Evolutionary conservation across 2,797 vertebrate species (phyloP).

Genomic region (Myotis findleyi): DNA sequence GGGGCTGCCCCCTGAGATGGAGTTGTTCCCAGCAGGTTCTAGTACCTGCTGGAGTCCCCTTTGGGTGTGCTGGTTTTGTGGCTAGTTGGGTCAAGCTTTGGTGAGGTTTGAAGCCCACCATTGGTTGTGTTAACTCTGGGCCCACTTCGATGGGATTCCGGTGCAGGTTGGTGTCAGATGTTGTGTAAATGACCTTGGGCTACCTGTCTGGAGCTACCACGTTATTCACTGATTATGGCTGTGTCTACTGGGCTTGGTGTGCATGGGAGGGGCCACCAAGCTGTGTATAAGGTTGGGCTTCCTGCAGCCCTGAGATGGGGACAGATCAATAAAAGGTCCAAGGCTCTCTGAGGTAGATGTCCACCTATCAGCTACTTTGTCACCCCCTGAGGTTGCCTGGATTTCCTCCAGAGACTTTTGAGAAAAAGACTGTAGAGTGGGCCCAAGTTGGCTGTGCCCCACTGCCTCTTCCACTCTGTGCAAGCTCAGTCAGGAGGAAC

Average conservation of each 20-base stretch:
- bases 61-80: background rate
- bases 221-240: background rate
- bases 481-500: background rate
- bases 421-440: background rate
- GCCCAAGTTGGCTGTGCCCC: background rate
- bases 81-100: background rate
- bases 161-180: background rate
- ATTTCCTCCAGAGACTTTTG: background rate
- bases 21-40: too few species aligned
- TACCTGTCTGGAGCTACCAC: background rate
- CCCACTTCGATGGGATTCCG: background rate
- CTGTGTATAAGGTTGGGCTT: background rate
- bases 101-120: background rate
- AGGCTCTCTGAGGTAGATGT: background rate
- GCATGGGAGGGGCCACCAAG: background rate
- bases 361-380: background rate
- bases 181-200: background rate
- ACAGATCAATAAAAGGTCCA: background rate
- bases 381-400: background rate
- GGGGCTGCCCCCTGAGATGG: too few species aligned
- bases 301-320: background rate
- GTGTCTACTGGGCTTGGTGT: background rate
- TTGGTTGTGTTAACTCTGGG: background rate
- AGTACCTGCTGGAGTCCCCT: background rate
- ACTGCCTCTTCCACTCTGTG: background rate